Evolutionary conservation across 2,888 invertebrate genomes (phyloP).

Genomic region (Conistra vaccinii): DNA sequence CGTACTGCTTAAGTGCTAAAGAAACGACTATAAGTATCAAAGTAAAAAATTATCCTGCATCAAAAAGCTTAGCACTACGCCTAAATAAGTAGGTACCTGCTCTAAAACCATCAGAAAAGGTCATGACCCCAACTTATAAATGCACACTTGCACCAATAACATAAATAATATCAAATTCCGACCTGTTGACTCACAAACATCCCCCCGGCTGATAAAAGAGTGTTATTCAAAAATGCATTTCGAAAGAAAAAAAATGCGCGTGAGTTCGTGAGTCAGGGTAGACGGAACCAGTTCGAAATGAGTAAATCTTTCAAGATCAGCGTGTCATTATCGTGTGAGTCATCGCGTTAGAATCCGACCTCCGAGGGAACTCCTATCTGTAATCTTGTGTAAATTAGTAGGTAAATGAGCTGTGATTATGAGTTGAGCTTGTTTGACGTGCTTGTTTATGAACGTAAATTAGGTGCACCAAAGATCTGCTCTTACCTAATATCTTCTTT

Average conservation of each 20-base stretch:
- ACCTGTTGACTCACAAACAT: slow-evolving; percentile 65
- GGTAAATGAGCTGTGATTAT: slow-evolving; percentile 51
- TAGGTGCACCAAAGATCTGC: too few species aligned
- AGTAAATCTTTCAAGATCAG: slow-evolving; percentile 73
- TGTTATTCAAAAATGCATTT: slow-evolving; percentile 63
- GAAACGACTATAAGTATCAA: background rate
- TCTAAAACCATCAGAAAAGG: slow-evolving; percentile 46
- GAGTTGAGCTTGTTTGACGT: background rate
- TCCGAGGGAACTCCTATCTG: slow-evolving; percentile 77
- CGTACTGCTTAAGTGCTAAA: background rate
- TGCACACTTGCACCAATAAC: slow-evolving; percentile 60
- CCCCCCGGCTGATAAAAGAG: slow-evolving; percentile 54
- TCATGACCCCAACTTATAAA: slow-evolving; percentile 58
- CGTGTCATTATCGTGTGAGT: slow-evolving; percentile 78
- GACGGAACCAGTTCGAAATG: slow-evolving; percentile 74
- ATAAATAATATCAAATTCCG: slow-evolving; percentile 65
- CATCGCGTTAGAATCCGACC: slow-evolving; percentile 77
- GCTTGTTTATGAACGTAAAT: slow-evolving; percentile 7
- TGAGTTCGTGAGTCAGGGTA: slow-evolving; percentile 75
- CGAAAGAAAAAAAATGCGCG: slow-evolving; percentile 69
- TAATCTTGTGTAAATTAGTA: slow-evolving; percentile 64
- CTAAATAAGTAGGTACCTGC: slow-evolving; percentile 10
- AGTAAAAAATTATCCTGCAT: background rate
- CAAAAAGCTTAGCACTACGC: background rate
- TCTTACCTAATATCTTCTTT: too few species aligned